Conservation (phyloP, 2,888 invertebrate species). For the Torymus tubicola region DNA sequence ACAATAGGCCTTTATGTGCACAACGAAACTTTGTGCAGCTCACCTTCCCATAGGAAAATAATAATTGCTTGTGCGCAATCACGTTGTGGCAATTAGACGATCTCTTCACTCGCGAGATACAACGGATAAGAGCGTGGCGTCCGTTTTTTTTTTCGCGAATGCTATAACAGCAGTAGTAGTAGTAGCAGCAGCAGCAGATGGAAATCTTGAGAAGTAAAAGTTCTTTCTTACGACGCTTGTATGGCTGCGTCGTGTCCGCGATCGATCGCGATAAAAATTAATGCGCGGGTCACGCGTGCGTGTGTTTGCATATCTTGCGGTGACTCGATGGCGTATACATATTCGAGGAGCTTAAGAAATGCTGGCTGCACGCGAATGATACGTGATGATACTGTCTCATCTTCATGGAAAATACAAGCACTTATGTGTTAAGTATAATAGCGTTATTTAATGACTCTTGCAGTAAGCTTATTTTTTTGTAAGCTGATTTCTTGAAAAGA, state of each 20-base stretch:
- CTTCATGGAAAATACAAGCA: too few species aligned
- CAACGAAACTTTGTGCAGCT: background rate
- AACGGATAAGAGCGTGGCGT: background rate
- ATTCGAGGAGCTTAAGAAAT: too few species aligned
- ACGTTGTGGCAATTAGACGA: conserved; percentile 44
- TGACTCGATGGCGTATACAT: too few species aligned
- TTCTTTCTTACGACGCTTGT: conserved; percentile 18
- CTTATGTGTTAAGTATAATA: too few species aligned
- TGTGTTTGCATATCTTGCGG: conserved; percentile 2
- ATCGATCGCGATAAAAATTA: conserved; percentile 47
- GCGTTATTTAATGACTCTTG: too few species aligned
- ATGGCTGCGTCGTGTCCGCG: conserved; percentile 8
- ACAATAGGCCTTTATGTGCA: conserved; percentile 53
- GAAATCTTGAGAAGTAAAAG: conserved; percentile 4
- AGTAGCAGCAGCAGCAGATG: background rate
- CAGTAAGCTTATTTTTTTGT: too few species aligned
- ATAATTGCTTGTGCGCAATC: conserved; percentile 46
- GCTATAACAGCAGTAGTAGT: too few species aligned
- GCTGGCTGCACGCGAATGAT: too few species aligned
- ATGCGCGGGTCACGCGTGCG: conserved; percentile 32
- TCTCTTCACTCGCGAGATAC: conserved; percentile 20
- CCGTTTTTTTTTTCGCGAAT: background rate
- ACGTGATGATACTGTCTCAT: too few species aligned
- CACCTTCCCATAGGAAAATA: conserved; percentile 46
- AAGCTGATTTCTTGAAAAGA: too few species aligned